phyloP scores from a whole-genome alignment of 2,888 invertebrate genomes.

The Platycheirus rosarum region DNA sequence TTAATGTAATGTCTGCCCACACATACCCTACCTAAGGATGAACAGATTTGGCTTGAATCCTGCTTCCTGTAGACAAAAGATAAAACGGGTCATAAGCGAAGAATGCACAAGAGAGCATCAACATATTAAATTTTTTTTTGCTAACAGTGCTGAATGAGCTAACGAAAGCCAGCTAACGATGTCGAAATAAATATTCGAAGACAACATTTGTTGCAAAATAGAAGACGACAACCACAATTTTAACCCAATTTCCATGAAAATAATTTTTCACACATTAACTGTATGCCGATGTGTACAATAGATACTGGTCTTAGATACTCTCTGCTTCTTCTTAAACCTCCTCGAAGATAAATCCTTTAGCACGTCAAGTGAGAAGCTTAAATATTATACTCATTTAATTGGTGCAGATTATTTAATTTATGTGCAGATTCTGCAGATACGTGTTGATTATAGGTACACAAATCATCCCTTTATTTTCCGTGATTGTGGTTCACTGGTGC shows the following conservation, averaged over 20 bases:
- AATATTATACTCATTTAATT: slow-evolving; percentile 63
- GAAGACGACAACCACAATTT: too few species aligned
- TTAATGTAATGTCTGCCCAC: not conserved
- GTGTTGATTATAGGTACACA: not conserved
- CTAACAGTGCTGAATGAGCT: too few species aligned
- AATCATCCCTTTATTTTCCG: not conserved
- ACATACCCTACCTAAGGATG: not conserved
- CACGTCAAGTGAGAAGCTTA: slow-evolving; percentile 34
- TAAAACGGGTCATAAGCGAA: slow-evolving; percentile 48
- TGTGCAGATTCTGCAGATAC: slow-evolving; percentile 32
- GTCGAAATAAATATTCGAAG: slow-evolving; percentile 43
- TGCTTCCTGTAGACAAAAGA: slow-evolving; percentile 52
- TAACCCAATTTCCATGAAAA: slow-evolving; percentile 12
- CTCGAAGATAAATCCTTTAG: slow-evolving; percentile 32
- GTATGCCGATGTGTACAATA: not conserved
- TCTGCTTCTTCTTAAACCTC: slow-evolving; percentile 18
- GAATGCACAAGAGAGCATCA: slow-evolving; percentile 58
- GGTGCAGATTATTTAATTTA: slow-evolving; percentile 65
- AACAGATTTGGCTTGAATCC: slow-evolving; percentile 42
- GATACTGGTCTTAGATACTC: not conserved
- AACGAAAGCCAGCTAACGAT: slow-evolving; percentile 24
- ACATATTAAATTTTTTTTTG: slow-evolving; percentile 66
- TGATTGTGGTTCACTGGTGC: not conserved
- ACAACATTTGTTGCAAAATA: not conserved
- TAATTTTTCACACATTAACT: slow-evolving; percentile 51